These are phyloP conservation scores for Coturnix japonica DNA, from an alignment of 2,113 vertebrate species.

Conservation along the genomic window DNA sequence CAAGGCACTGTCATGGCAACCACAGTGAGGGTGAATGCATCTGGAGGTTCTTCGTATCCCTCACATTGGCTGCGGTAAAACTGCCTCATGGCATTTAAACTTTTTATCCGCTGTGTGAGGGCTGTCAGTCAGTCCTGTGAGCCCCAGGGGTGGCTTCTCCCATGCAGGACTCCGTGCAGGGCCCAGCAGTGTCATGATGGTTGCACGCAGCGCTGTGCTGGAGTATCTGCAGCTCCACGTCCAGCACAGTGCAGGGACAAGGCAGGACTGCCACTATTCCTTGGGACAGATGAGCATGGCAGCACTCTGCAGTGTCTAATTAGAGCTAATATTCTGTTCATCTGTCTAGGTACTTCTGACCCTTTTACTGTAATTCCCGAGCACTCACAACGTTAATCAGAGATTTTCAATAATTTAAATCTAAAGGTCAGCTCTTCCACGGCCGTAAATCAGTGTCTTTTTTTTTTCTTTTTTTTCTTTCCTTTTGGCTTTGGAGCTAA, in stretches of 20 bases:
- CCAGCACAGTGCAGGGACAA: background rate
- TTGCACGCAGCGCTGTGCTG: background rate
- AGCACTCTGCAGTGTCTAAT: slow-evolving; percentile 31
- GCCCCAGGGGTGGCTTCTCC: background rate
- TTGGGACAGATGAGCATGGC: background rate
- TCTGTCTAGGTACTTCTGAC: slow-evolving; percentile 43
- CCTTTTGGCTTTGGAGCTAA: slow-evolving; percentile 19
- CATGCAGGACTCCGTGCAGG: background rate
- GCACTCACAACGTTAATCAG: slow-evolving; percentile 25
- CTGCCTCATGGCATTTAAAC: background rate
- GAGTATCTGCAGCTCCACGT: background rate
- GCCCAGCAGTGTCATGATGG: too few relatives aligned
- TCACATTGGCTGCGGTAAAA: slow-evolving; percentile 10
- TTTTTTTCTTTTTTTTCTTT: background rate
- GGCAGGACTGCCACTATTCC: background rate
- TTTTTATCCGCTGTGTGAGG: background rate
- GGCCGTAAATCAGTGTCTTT: slow-evolving; percentile 46
- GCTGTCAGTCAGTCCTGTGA: background rate
- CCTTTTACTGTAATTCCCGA: slow-evolving; percentile 45
- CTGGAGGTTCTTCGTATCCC: slow-evolving; percentile 25
- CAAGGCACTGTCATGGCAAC: slow-evolving; percentile 62
- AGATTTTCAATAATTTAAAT: slow-evolving; percentile 59
- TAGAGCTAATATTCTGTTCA: slow-evolving; percentile 55
- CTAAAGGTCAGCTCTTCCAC: slow-evolving; percentile 22
- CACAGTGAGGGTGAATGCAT: slow-evolving; percentile 11